Base-by-base conservation (phyloP, 1,140 invertebrate genomes). In the Lucilia cuprina region DNA sequence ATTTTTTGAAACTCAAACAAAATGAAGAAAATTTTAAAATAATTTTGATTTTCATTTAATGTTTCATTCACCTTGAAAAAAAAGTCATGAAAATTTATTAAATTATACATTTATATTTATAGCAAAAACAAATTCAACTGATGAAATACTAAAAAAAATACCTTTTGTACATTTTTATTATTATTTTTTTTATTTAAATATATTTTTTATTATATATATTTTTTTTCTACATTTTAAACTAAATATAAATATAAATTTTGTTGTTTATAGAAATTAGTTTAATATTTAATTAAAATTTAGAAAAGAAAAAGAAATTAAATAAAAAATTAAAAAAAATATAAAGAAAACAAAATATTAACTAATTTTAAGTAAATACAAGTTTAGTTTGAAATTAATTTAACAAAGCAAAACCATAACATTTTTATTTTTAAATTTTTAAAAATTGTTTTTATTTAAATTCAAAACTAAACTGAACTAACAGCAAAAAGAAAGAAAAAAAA, bases 301-400 rank as follows among this genome's bases (percentile, higher is more conserved):
- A 78, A 47, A 35, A 78, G 3, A 47, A 78, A 41, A 78, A 41
- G 0, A 9, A 41, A 19, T 17, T 47, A 41, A n/a, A 41, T 19
- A 80, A 25, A 78, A 41, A 14, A 2, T 21, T 25, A 70, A 70
- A 70, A 70, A 70, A 13, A 21, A 75, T 21, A 75, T 75, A 5
- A 83, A 55, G 41, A 14, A 55, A 35, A 83, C 34, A 83, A 65
- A 14, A 47, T 70, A 83, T 70, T 74, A 83, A 83, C 50, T 83
- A 83, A 70, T 83, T 74, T 74, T 74, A 41, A 83, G 47, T 80
- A 41, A 17, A 80, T 50, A 41, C n/a, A 75, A 41, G 14, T 41
- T 78, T 41, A 78, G 55, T 78, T 78, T 78, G 35, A 78, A 78
- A 78, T 80, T 21, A 49, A 55, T 49, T 55, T 50, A 82, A 35